These are phyloP conservation scores for Chaenogobius annularis DNA, from an alignment of 2,113 vertebrate species.

Conservation along the genomic window DNA sequence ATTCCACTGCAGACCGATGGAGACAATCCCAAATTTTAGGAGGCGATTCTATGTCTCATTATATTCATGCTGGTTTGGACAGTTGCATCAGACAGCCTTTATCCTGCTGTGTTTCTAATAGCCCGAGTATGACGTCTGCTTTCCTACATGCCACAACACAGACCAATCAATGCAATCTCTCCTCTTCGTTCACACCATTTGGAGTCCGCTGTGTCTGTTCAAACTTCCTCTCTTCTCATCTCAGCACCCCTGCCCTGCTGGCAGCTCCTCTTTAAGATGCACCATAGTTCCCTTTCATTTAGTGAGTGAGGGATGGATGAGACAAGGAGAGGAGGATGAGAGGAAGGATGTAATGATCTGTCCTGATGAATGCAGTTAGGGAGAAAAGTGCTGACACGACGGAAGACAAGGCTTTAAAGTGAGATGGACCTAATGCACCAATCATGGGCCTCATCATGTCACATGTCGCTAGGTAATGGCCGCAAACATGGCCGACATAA, in stretches of 20 bases:
- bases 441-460: constrained; percentile 64
- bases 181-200: constrained; percentile 40
- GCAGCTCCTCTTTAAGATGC: constrained; percentile 51
- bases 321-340: constrained; percentile 44
- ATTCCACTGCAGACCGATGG: background rate
- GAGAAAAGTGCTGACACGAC: constrained; percentile 68
- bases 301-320: constrained; percentile 50
- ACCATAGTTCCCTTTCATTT: constrained; percentile 74
- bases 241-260: constrained; percentile 67
- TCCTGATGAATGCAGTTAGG: constrained; percentile 72
- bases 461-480: constrained; percentile 39
- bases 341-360: constrained; percentile 72
- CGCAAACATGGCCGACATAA: constrained; percentile 29
- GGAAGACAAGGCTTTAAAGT: constrained; percentile 50
- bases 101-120: constrained; percentile 47
- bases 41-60: constrained; percentile 1
- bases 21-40: constrained; percentile 2
- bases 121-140: constrained; percentile 25
- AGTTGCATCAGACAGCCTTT: constrained; percentile 18
- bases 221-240: constrained; percentile 46
- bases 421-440: constrained; percentile 58
- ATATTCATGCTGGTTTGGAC: constrained; percentile 19
- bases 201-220: constrained; percentile 45
- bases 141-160: constrained; percentile 37
- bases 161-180: constrained; percentile 49